Evolutionary conservation across 1,140 invertebrate species (phyloP).

Genomic region (Camponotus pennsylvanicus): DNA sequence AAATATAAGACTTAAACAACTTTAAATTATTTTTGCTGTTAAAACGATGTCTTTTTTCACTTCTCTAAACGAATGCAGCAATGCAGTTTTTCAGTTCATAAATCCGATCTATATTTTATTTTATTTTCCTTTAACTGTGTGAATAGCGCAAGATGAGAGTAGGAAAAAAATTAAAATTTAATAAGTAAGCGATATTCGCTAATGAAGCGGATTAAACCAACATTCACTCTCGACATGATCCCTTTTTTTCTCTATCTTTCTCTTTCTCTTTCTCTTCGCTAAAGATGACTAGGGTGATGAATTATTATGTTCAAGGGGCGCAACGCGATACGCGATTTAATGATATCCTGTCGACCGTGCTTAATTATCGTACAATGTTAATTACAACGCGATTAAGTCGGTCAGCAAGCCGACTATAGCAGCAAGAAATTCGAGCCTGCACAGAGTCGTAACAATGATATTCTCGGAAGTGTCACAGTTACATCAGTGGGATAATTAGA

Average conservation of each 20-base stretch:
- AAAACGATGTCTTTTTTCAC: neutral
- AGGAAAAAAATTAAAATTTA: slow-evolving; percentile 45
- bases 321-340: slow-evolving; percentile 23
- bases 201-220: neutral
- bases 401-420: slow-evolving; percentile 30
- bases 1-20: neutral
- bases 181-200: slow-evolving; percentile 25
- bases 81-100: neutral
- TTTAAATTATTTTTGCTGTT: neutral
- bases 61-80: neutral
- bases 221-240: slow-evolving; percentile 22
- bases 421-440: slow-evolving; percentile 26
- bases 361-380: slow-evolving; percentile 63
- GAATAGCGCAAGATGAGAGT: neutral
- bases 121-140: neutral
- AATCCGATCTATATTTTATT: neutral
- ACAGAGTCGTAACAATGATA: slow-evolving; percentile 38
- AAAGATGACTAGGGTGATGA: neutral
- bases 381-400: slow-evolving; percentile 67
- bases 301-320: slow-evolving; percentile 28
- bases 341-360: slow-evolving; percentile 21
- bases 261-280: slow-evolving; percentile 3
- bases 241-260: neutral
- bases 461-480: slow-evolving; percentile 11
- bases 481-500: neutral